Base-by-base conservation (phyloP, 2,113 vertebrate species). In the Neofelis nebulosa region DNA sequence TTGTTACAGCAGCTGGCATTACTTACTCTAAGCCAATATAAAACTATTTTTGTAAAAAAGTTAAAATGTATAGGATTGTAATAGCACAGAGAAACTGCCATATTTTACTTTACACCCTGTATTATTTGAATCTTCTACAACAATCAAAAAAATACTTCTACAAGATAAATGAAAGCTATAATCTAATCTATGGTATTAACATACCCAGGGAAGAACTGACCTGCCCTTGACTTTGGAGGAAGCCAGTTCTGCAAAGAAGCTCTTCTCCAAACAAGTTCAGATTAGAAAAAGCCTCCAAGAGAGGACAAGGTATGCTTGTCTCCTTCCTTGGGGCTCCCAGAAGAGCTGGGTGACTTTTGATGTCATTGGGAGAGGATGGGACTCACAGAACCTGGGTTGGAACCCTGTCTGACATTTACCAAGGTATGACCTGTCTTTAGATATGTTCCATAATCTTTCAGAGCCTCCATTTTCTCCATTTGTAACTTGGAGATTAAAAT, bases 31-130 rank as follows among this genome's bases (percentile, higher is more conserved):
- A 81, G 61, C 52, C n/a, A 93, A 57, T 45, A 71, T 29, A 55
- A 95, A 94, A 61, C 19, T 31, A n/a, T 25, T 89, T 96, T 93
- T 19, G 15, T 81, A 76, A 68, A 68, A 91, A 86, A 36, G 45
- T 69, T 38, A 52, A 91, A 79, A 91, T 23, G 68, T 5, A 12
- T 1, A 41, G 27, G n/a, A 69, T 69, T 74, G 12, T 81, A 86
- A 36, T 69, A 38, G 41, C 69, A 88, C 45, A 79, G 48, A 87
- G 66, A 91, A 95, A 82, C 21, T 82, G 27, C 13, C n/a, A 3
- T 89, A 33, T 86, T 92, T 92, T 71, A 78, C 29, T 69, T 85
- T 55, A 45, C 11, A 38, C 36, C 80, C 63, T 15, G 4, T 71
- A 50, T 85, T 93, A 29, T 65, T 85, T 69, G 79, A 82, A 33